These are phyloP conservation scores for Odontamblyopus lacepedii DNA, from an alignment of 2,797 vertebrate species.

Conservation along the genomic window DNA sequence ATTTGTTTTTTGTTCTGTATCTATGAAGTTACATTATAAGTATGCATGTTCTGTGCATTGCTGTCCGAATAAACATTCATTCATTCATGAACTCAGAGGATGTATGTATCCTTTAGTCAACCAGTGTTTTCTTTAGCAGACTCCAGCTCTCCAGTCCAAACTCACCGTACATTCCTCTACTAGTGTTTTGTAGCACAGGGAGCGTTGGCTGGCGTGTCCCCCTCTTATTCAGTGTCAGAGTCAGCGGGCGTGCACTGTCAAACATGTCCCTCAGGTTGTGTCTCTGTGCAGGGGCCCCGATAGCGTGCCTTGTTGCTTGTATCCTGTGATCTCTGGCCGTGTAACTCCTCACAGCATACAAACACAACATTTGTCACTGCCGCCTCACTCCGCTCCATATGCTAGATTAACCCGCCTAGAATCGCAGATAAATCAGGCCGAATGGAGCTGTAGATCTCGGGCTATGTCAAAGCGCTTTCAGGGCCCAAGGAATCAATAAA, in stretches of 20 bases:
- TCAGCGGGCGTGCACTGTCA: constrained; percentile 33
- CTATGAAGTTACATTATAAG: too few species aligned
- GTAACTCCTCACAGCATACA: constrained; percentile 47
- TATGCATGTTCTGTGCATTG: too few species aligned
- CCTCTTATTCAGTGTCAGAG: constrained; percentile 33
- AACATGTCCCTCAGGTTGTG: constrained; percentile 60
- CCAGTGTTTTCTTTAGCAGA: too few species aligned
- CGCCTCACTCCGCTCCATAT: constrained; percentile 43
- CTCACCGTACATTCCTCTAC: too few species aligned
- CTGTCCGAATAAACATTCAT: too few species aligned
- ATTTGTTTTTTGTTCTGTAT: too few species aligned
- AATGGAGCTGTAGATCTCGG: constrained; percentile 34
- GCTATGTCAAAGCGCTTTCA: constrained; percentile 39
- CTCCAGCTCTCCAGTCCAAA: not conserved
- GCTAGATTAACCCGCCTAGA: constrained; percentile 51
- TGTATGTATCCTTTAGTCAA: too few species aligned
- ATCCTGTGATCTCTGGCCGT: constrained; percentile 64
- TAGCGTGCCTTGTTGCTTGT: constrained; percentile 54
- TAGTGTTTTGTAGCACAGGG: not conserved
- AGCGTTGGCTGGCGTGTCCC: not conserved
- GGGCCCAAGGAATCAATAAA: constrained; percentile 40
- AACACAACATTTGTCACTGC: constrained; percentile 59
- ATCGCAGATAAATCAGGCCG: constrained; percentile 48
- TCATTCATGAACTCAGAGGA: too few species aligned
- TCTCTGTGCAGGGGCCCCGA: constrained; percentile 56